Percentiles rank a stretch among this genome's conserved stretches.
Evolutionary conservation across 64 coral and sea anemone species (phyloP).

Genomic region (Pachyseris speciosa): DNA sequence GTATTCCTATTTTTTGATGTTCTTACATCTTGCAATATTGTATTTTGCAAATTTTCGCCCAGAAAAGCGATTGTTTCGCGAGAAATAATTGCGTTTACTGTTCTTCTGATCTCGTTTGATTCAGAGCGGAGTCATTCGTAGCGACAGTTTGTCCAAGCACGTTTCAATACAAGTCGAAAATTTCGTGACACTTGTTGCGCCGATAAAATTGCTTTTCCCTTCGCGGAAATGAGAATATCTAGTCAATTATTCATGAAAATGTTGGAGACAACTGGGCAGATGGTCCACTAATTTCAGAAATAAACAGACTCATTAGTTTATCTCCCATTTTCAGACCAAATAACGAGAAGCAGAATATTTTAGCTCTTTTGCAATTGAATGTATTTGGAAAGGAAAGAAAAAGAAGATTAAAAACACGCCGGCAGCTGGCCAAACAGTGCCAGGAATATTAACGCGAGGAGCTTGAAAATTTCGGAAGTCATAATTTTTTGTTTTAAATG

Average conservation of each 20-base stretch:
- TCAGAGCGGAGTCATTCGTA: not conserved
- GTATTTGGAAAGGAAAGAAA: not conserved
- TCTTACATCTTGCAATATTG: not conserved
- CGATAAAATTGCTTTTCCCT: not conserved
- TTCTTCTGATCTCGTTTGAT: not conserved
- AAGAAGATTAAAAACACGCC: not conserved
- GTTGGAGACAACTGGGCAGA: not conserved
- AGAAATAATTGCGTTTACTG: no score
- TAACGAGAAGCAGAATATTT: not conserved
- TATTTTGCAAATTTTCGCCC: not conserved
- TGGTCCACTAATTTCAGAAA: not conserved
- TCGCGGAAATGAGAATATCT: not conserved
- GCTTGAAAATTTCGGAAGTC: constrained; percentile 23
- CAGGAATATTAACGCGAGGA: not conserved
- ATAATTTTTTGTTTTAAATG: not conserved
- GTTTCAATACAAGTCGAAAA: not conserved
- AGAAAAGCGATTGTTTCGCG: not conserved
- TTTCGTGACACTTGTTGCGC: constrained; percentile 23
- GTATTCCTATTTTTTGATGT: constrained; percentile 12
- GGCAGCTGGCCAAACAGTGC: constrained; percentile 16
- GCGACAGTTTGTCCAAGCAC: not conserved
- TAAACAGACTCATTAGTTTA: constrained; percentile 14
- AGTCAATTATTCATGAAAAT: constrained; percentile 11
- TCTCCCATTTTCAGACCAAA: constrained; percentile 27
- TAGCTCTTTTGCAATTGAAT: not conserved